Conservation (phyloP, 2,113 vertebrate genomes). For the Narcine bancroftii region DNA sequence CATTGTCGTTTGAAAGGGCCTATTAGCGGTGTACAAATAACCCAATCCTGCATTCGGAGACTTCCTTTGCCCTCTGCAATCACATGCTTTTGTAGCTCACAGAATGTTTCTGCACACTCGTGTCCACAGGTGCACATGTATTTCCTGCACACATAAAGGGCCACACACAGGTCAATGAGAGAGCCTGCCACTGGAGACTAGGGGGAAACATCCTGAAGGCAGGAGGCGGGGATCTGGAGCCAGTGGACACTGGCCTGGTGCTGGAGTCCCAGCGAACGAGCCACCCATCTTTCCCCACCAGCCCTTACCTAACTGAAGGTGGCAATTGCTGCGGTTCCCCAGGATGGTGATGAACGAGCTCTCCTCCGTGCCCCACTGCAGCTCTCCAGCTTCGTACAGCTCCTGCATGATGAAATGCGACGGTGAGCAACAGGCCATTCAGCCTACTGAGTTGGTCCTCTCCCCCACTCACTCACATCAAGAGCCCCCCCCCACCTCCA, state of each 20-base stretch:
- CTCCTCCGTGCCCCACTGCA: constrained; percentile 90
- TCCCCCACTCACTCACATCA: neutral
- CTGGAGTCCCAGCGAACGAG: no score
- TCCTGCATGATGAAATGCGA: constrained; percentile 54
- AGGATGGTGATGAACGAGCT: constrained; percentile 90
- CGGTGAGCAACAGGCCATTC: neutral
- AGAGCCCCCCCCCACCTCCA: no score
- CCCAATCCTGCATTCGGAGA: no score
- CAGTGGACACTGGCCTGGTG: no score
- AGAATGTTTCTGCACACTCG: neutral
- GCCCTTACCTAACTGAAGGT: constrained; percentile 77
- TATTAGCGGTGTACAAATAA: no score
- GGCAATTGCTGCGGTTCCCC: constrained; percentile 81
- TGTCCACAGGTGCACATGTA: neutral
- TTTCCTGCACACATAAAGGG: neutral
- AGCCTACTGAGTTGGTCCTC: neutral
- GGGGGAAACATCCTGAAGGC: neutral
- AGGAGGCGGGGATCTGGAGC: no score
- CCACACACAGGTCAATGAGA: no score
- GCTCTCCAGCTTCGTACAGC: constrained; percentile 79
- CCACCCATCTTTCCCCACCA: neutral
- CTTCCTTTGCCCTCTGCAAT: no score
- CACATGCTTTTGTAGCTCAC: no score
- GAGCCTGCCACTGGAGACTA: no score
- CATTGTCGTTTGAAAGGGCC: no score